Conservation (phyloP, 2,797 vertebrate genomes). For the Diplodus puntazzo region DNA sequence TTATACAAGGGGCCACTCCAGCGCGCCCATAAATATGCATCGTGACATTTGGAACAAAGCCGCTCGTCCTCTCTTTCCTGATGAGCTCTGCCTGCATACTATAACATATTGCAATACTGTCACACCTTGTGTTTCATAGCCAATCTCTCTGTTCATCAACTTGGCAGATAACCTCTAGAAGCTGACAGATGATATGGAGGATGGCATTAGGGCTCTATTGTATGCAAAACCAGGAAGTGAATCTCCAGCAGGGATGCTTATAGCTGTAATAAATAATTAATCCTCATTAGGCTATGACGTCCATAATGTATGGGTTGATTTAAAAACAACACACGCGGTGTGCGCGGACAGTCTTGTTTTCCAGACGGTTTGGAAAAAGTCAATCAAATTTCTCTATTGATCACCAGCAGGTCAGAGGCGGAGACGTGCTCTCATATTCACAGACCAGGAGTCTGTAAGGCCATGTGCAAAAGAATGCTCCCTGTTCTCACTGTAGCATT, state of each 20-base stretch:
- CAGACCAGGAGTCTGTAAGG: constrained; percentile 37
- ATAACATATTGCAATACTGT: constrained; percentile 87
- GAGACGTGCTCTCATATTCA: constrained; percentile 42
- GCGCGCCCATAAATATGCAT: constrained; percentile 90
- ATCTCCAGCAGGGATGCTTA: constrained; percentile 63
- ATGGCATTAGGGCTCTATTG: constrained; percentile 72
- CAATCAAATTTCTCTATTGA: constrained; percentile 41
- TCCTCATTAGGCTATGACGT: constrained; percentile 49
- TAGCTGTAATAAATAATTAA: constrained; percentile 72
- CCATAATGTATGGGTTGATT: constrained; percentile 41
- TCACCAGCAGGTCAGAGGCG: constrained; percentile 53
- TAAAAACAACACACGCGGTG: neutral
- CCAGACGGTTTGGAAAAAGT: constrained; percentile 37
- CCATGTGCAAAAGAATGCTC: constrained; percentile 66
- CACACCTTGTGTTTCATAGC: constrained; percentile 87
- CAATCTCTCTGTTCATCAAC: constrained; percentile 87
- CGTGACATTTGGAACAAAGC: constrained; percentile 92
- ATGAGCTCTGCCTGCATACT: constrained; percentile 86
- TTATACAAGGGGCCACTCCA: constrained; percentile 87
- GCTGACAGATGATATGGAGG: constrained; percentile 81
- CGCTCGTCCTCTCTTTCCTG: constrained; percentile 86
- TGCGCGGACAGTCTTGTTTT: constrained; percentile 26
- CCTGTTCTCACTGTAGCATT: constrained; percentile 67
- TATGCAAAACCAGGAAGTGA: constrained; percentile 67
- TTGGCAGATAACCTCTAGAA: constrained; percentile 85